Evolutionary conservation across 2,113 vertebrate genomes (phyloP).

Genomic region (Anhinga rufa): DNA sequence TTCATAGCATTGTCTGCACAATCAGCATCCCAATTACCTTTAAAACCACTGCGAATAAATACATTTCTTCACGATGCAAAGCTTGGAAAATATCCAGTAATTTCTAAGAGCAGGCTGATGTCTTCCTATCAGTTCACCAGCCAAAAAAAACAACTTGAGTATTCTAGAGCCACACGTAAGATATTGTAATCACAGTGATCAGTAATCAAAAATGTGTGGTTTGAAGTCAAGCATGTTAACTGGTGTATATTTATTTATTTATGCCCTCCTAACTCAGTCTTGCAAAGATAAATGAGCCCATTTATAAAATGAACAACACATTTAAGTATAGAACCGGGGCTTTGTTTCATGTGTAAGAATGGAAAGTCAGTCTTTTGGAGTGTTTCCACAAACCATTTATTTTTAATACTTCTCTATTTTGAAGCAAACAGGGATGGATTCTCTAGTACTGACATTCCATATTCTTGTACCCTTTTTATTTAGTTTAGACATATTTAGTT

Average conservation of each 20-base stretch:
- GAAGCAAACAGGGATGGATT: not conserved
- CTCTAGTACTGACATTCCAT: not conserved
- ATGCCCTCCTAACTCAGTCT: not conserved
- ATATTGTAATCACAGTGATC: not conserved
- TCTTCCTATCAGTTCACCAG: not conserved
- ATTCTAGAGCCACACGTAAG: not conserved
- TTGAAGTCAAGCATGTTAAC: not conserved
- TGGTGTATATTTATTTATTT: conserved; percentile 3
- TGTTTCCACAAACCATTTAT: not conserved
- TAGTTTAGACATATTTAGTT: not conserved
- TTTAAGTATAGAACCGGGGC: not conserved
- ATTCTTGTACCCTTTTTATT: not conserved
- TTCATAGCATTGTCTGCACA: not conserved
- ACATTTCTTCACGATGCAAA: not conserved
- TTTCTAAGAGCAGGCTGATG: not conserved
- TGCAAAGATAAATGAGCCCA: not conserved
- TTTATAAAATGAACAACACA: not conserved
- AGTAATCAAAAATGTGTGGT: not conserved
- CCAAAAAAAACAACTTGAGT: not conserved
- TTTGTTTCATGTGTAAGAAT: not conserved
- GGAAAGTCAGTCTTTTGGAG: not conserved
- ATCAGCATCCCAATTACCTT: not conserved
- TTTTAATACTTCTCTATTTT: not conserved
- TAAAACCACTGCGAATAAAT: not conserved
- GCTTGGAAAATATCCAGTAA: not conserved